A percentile compares a stretch with the other conserved stretches of the same genome.
These are phyloP conservation scores for Antitype chi DNA, from an alignment of 2,888 invertebrate genomes.

Conservation along the genomic window DNA sequence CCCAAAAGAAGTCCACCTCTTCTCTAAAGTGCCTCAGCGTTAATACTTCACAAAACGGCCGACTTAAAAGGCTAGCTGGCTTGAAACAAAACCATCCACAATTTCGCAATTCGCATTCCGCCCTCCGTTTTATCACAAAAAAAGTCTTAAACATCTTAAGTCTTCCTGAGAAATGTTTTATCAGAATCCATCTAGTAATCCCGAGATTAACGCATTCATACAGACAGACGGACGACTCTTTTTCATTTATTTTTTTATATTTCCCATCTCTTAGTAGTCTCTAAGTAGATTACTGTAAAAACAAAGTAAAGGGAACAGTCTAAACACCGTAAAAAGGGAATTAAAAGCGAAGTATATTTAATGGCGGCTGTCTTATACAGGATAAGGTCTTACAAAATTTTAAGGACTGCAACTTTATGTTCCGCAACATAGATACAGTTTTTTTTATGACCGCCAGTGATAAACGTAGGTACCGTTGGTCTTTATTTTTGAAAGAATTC, in stretches of 20 bases:
- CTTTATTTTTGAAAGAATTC: slow-evolving; percentile 5
- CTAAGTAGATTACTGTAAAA: slow-evolving; percentile 68
- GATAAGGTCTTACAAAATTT: slow-evolving; percentile 54
- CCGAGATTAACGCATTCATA: slow-evolving; percentile 68
- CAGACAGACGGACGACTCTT: slow-evolving; percentile 47
- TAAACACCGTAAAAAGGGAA: slow-evolving; percentile 59
- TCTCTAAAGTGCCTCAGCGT: slow-evolving; percentile 26
- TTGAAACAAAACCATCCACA: slow-evolving; percentile 61
- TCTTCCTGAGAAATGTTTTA: slow-evolving; percentile 65
- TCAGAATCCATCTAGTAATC: slow-evolving; percentile 70
- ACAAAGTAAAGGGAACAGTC: slow-evolving; percentile 64
- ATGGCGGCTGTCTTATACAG: slow-evolving; percentile 46
- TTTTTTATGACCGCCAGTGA: slow-evolving; percentile 47
- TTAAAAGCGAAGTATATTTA: slow-evolving; percentile 62
- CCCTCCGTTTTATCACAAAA: slow-evolving; percentile 56
- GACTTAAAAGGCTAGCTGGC: slow-evolving; percentile 50
- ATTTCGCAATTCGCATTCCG: slow-evolving; percentile 59
- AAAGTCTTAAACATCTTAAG: slow-evolving; percentile 65
- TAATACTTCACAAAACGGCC: slow-evolving; percentile 52
- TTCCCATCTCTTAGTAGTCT: slow-evolving; percentile 49
- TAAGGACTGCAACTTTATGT: slow-evolving; percentile 43
- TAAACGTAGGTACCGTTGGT: slow-evolving; percentile 6
- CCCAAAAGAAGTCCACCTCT: neutral
- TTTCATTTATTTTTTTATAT: slow-evolving; percentile 65
- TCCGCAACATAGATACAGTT: slow-evolving; percentile 37